phyloP scores from a whole-genome alignment of 92 coral and sea anemone genomes.

The Pocillopora grandis region DNA sequence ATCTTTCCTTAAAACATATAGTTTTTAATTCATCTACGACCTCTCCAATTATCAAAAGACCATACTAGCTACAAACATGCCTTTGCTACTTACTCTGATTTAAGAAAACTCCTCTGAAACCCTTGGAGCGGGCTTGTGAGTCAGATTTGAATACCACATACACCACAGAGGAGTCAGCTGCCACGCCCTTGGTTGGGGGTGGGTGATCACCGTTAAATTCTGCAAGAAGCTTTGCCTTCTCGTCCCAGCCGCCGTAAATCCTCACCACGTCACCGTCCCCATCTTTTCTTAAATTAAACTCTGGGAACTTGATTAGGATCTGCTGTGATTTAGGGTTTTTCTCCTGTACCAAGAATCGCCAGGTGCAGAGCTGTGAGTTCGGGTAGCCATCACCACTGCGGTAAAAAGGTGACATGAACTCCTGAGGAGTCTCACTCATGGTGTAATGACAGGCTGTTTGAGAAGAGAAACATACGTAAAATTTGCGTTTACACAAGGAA shows the following conservation, averaged over 20 bases:
- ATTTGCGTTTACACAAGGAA: background rate
- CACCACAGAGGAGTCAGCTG: background rate
- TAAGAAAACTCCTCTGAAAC: slow-evolving; percentile 25
- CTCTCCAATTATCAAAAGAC: too few relatives aligned
- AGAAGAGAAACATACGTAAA: background rate
- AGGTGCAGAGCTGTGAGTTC: slow-evolving; percentile 46
- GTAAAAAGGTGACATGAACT: slow-evolving; percentile 22
- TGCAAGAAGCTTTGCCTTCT: slow-evolving; percentile 1
- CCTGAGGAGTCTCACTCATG: slow-evolving; percentile 21
- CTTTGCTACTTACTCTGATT: slow-evolving; percentile 5
- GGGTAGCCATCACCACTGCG: slow-evolving; percentile 30
- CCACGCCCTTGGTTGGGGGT: slow-evolving; percentile 29
- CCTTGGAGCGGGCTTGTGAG: slow-evolving; percentile 11
- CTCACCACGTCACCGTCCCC: slow-evolving; percentile 18
- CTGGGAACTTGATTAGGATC: slow-evolving; percentile 34
- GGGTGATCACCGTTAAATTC: slow-evolving; percentile 26
- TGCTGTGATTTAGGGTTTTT: background rate
- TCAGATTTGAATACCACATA: slow-evolving; percentile 31
- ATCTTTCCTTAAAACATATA: too few relatives aligned
- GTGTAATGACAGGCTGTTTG: slow-evolving; percentile 36
- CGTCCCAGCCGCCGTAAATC: slow-evolving; percentile 34
- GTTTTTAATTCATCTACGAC: too few relatives aligned
- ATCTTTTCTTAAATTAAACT: slow-evolving; percentile 24
- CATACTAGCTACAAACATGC: too few relatives aligned
- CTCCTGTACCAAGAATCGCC: slow-evolving; percentile 38